phyloP scores from a whole-genome alignment of 35 echinoderm and acorn worm genomes.

The Acanthaster planci region DNA sequence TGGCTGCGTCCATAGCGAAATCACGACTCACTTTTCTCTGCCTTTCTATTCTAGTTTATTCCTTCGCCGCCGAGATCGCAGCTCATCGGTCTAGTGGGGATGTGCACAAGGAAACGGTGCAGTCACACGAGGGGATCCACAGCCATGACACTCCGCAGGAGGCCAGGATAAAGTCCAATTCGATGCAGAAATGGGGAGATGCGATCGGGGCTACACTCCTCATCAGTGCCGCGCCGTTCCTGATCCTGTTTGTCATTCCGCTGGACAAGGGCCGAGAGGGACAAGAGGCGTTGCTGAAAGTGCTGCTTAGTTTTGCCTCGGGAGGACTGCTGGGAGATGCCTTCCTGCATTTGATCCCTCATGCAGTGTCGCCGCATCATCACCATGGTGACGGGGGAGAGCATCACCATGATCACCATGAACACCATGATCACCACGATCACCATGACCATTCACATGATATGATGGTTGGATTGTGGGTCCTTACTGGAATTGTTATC shows the following conservation, averaged over 20 bases:
- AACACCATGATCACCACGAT: slow-evolving; percentile 46
- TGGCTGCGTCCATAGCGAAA: slow-evolving; percentile 62
- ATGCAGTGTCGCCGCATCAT: slow-evolving; percentile 76
- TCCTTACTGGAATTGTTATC: slow-evolving; percentile 74
- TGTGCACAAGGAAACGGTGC: slow-evolving; percentile 28
- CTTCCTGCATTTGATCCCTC: slow-evolving; percentile 90
- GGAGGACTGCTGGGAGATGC: slow-evolving; percentile 91
- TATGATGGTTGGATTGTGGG: slow-evolving; percentile 73
- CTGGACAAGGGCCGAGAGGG: slow-evolving; percentile 74
- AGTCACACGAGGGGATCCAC: slow-evolving; percentile 45
- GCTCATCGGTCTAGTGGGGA: slow-evolving; percentile 44
- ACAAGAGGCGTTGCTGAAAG: slow-evolving; percentile 74
- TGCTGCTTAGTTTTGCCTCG: slow-evolving; percentile 85
- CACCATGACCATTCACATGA: slow-evolving; percentile 60
- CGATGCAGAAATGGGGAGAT: slow-evolving; percentile 71
- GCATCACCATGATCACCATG: slow-evolving; percentile 48
- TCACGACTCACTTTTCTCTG: slow-evolving; percentile 54
- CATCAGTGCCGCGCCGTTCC: slow-evolving; percentile 88
- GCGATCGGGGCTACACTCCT: slow-evolving; percentile 90
- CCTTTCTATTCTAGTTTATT: slow-evolving; percentile 44
- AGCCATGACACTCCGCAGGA: neutral
- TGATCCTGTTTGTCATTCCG: slow-evolving; percentile 93
- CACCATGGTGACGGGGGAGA: slow-evolving; percentile 64
- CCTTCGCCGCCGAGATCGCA: slow-evolving; percentile 9
- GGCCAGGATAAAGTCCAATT: neutral